Conservation (phyloP, 2,888 invertebrate genomes). For the Bugulina stolonifera region DNA sequence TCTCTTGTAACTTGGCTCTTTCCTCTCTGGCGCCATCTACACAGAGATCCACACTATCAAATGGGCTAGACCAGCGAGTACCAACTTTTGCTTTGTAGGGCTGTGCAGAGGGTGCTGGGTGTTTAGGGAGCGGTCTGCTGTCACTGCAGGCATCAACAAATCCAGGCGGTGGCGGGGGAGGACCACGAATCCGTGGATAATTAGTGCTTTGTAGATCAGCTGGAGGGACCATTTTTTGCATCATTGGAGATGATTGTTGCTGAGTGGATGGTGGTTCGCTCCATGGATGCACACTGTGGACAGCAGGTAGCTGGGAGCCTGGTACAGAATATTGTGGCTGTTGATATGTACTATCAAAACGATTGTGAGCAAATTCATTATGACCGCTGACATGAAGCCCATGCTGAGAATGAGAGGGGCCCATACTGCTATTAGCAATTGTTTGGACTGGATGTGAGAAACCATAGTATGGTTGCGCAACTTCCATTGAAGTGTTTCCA, state of each 20-base stretch:
- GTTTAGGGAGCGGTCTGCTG: background rate
- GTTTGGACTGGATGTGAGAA: too few species aligned
- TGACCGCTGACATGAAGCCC: too few species aligned
- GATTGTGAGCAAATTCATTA: background rate
- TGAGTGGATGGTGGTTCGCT: background rate
- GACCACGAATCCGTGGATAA: background rate
- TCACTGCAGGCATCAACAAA: background rate
- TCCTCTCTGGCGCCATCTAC: too few species aligned
- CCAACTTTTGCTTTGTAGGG: background rate
- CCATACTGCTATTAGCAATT: too few species aligned
- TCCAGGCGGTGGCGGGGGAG: slow-evolving; percentile 21
- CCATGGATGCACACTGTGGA: background rate
- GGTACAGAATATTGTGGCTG: background rate
- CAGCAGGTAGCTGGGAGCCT: background rate
- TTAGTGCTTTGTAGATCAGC: background rate
- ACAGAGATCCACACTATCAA: too few species aligned
- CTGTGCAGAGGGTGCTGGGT: background rate
- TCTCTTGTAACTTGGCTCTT: too few species aligned
- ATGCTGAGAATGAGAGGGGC: too few species aligned
- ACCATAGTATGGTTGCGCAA: background rate
- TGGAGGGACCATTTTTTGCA: too few species aligned
- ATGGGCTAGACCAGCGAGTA: background rate
- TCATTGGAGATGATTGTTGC: background rate
- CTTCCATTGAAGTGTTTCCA: too few species aligned
- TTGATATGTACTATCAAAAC: background rate